These are phyloP conservation scores for Cheilosia vulpina DNA, from an alignment of 2,888 invertebrate species.

Conservation along the genomic window DNA sequence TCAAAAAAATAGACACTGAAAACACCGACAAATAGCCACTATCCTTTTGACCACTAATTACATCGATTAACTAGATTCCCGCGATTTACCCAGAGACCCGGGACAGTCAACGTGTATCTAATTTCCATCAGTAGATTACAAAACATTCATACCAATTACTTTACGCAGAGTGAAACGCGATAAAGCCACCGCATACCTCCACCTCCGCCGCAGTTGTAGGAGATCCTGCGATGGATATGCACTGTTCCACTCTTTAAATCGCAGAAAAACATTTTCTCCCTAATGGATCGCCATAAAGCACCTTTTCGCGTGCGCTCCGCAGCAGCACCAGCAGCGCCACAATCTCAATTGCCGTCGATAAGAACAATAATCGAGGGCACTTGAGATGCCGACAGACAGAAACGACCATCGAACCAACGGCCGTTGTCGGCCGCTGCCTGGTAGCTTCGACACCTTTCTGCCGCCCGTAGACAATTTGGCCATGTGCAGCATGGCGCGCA, in stretches of 20 bases:
- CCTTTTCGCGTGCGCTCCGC: conserved; percentile 58
- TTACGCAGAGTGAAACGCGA: conserved; percentile 42
- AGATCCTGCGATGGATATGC: conserved; percentile 3
- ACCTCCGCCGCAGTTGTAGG: neutral
- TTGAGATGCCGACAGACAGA: conserved; percentile 75
- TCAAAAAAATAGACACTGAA: neutral
- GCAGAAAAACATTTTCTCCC: conserved; percentile 48
- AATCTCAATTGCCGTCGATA: conserved; percentile 73
- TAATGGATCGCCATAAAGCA: conserved; percentile 73
- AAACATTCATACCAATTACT: conserved; percentile 66
- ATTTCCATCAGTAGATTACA: conserved; percentile 58
- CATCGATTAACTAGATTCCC: conserved; percentile 52
- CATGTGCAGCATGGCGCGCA: conserved; percentile 47
- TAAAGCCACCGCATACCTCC: conserved; percentile 13
- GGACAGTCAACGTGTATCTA: conserved; percentile 22
- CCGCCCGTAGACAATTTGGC: conserved; percentile 50
- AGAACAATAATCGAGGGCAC: conserved; percentile 73
- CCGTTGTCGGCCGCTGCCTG: conserved; percentile 19
- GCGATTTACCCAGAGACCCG: conserved; percentile 28
- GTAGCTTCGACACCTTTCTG: conserved; percentile 72
- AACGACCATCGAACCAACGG: conserved; percentile 62
- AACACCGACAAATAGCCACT: conserved; percentile 1
- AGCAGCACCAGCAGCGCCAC: conserved; percentile 56
- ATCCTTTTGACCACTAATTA: conserved; percentile 54
- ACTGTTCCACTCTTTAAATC: conserved; percentile 29